These are phyloP conservation scores for Amaurobius ferox DNA, from an alignment of 2,888 invertebrate species.

Conservation along the genomic window DNA sequence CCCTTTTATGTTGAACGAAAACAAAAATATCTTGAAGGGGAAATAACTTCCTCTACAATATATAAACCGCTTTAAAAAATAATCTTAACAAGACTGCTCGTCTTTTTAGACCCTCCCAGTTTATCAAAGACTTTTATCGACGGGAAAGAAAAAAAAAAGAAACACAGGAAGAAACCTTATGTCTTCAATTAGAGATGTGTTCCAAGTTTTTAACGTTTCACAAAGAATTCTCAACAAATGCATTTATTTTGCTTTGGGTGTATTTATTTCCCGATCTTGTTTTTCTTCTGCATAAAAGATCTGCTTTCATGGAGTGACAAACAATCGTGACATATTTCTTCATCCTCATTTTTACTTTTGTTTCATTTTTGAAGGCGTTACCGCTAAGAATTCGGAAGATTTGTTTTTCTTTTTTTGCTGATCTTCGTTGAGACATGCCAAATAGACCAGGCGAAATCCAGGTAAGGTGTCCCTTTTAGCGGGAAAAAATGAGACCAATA, in stretches of 20 bases:
- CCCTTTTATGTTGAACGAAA: not conserved
- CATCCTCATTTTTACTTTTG: too few species aligned
- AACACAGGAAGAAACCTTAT: not conserved
- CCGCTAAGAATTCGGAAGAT: too few species aligned
- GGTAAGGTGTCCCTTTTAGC: too few species aligned
- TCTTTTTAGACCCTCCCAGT: not conserved
- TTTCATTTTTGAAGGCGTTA: too few species aligned
- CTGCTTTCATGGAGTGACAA: too few species aligned
- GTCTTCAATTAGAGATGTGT: constrained; percentile 1
- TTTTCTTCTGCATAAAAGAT: too few species aligned
- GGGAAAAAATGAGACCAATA: too few species aligned
- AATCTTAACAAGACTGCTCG: not conserved
- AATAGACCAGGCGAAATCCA: too few species aligned
- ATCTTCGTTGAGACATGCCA: too few species aligned
- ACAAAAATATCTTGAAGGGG: not conserved
- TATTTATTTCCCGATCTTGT: not conserved
- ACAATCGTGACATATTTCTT: too few species aligned
- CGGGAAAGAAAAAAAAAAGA: too few species aligned
- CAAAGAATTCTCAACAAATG: not conserved
- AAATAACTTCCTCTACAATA: not conserved
- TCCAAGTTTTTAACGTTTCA: not conserved
- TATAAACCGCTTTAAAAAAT: not conserved
- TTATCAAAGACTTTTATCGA: constrained; percentile 1
- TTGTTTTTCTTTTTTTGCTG: too few species aligned
- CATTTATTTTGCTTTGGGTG: not conserved